These are phyloP conservation scores for Chionodraco myersi DNA, from an alignment of 2,113 vertebrate species.

Conservation along the genomic window DNA sequence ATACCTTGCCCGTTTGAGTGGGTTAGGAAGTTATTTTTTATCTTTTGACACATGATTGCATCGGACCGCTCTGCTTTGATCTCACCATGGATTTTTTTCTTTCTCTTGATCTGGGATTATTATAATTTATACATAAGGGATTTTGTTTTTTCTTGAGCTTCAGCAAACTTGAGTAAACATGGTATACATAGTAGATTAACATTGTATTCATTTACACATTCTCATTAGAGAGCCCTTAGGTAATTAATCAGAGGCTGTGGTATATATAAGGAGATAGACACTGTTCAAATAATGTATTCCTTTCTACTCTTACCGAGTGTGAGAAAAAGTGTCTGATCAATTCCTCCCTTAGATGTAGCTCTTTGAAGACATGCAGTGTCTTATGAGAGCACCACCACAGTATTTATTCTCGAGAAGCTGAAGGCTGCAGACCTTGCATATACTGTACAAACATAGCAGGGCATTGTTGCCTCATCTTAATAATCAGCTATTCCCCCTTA, in stretches of 20 bases:
- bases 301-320: constrained; percentile 69
- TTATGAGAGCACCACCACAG: constrained; percentile 60
- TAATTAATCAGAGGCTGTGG: constrained; percentile 77
- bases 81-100: constrained; percentile 72
- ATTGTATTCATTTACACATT: constrained; percentile 83
- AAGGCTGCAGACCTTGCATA: constrained; percentile 61
- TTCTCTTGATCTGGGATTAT: constrained; percentile 81
- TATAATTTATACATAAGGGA: constrained; percentile 87
- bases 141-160: constrained; percentile 76
- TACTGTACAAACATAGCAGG: constrained; percentile 60
- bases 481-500: constrained; percentile 39
- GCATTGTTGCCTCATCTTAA: constrained; percentile 48
- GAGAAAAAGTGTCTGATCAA: constrained; percentile 80
- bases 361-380: constrained; percentile 74
- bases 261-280: constrained; percentile 70
- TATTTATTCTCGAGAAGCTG: constrained; percentile 64
- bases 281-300: constrained; percentile 75
- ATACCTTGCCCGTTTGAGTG: constrained; percentile 62
- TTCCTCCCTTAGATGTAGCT: constrained; percentile 76
- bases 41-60: constrained; percentile 83
- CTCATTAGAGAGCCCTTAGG: constrained; percentile 81
- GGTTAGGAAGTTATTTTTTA: constrained; percentile 74
- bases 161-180: constrained; percentile 82
- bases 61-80: constrained; percentile 79
- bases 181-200: constrained; percentile 67